Conservation (phyloP, 2,888 invertebrate genomes). For the Heliconius ismenius region DNA sequence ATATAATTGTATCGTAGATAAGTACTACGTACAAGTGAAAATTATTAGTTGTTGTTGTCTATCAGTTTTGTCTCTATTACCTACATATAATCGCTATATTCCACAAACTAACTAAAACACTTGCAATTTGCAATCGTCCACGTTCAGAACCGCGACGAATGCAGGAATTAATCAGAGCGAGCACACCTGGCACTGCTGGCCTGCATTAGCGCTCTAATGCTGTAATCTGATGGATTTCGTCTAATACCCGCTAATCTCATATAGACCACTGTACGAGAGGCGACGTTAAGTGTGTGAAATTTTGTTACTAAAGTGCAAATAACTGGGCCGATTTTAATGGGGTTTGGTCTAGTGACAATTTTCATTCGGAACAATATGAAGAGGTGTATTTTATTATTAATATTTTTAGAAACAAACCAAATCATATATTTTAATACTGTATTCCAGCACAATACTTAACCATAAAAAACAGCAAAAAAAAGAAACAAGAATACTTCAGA, state of each 20-base stretch:
- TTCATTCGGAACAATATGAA: background rate
- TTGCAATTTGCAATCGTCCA: slow-evolving; percentile 10
- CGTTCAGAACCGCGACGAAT: slow-evolving; percentile 19
- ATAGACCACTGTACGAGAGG: background rate
- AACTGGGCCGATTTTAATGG: background rate
- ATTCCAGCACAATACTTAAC: background rate
- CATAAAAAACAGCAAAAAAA: background rate
- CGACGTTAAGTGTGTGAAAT: too few relatives aligned
- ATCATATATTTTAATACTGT: background rate
- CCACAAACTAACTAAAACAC: slow-evolving; percentile 8
- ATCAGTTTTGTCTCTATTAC: too few relatives aligned
- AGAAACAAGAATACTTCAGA: background rate
- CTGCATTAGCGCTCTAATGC: slow-evolving; percentile 15
- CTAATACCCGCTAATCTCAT: slow-evolving; percentile 15
- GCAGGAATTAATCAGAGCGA: slow-evolving; percentile 19
- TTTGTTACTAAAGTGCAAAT: too few relatives aligned
- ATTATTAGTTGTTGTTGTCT: too few relatives aligned
- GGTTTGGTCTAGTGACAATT: background rate
- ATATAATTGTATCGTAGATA: too few relatives aligned
- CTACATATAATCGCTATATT: background rate
- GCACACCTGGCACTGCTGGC: slow-evolving; percentile 22
- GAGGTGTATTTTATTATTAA: too few relatives aligned
- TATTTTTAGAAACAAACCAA: too few relatives aligned
- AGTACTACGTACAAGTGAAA: too few relatives aligned
- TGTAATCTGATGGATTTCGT: slow-evolving; percentile 18